These are phyloP conservation scores for Phthorimaea operculella DNA, from an alignment of 1,140 invertebrate species.

Conservation along the genomic window DNA sequence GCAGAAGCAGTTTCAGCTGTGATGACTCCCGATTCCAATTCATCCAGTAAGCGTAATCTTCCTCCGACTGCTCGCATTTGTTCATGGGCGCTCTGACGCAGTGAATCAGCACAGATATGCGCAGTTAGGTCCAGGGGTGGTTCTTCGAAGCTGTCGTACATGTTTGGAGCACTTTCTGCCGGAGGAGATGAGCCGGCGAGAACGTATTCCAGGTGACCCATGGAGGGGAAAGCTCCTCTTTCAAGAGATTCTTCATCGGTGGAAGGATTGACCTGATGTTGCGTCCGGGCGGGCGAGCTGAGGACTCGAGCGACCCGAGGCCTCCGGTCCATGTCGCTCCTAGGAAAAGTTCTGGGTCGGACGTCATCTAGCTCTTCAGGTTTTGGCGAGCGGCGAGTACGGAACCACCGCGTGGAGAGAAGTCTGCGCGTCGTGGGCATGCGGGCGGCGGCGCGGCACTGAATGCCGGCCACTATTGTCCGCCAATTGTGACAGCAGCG, in stretches of 20 bases:
- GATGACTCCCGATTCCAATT: constrained; percentile 74
- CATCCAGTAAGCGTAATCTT: constrained; percentile 74
- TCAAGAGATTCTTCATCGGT: constrained; percentile 71
- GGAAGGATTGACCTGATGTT: constrained; percentile 24
- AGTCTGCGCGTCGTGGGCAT: constrained; percentile 55
- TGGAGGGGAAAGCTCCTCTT: constrained; percentile 70
- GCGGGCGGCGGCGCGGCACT: constrained; percentile 47
- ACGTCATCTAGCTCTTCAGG: constrained; percentile 36
- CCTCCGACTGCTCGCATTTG: constrained; percentile 76
- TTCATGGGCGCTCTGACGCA: constrained; percentile 76
- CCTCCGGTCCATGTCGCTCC: constrained; percentile 42
- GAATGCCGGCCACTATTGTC: constrained; percentile 42
- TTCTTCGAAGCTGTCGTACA: constrained; percentile 80
- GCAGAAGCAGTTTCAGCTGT: constrained; percentile 67
- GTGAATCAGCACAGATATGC: constrained; percentile 78
- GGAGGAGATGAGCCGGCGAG: constrained; percentile 78
- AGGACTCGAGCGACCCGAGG: constrained; percentile 38
- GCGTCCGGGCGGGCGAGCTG: constrained; percentile 36
- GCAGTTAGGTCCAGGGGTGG: constrained; percentile 76
- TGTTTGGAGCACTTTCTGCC: constrained; percentile 77
- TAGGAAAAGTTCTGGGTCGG: constrained; percentile 24
- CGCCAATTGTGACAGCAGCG: constrained; percentile 36
- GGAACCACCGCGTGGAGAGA: constrained; percentile 49
- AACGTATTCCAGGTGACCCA: constrained; percentile 76
- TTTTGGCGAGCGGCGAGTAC: constrained; percentile 34